Evolutionary conservation across 2,888 invertebrate species (phyloP), one percentile per base, ranked within the genome.

Genomic region (Agrochola lychnidis): DNA sequence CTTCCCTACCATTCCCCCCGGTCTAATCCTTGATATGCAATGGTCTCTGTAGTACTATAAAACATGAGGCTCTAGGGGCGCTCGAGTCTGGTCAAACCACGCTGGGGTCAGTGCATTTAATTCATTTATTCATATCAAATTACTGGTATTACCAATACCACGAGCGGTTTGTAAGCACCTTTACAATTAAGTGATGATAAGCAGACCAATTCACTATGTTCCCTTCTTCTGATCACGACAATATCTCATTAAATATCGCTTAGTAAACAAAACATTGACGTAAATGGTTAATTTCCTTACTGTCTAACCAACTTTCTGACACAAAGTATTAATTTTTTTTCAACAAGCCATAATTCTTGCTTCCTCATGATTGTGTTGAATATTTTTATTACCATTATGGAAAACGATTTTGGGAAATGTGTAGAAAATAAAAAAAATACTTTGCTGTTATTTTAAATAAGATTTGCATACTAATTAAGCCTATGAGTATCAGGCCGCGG

Each of bases 391-490:
- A 19, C 14, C n/a, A 67, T 67, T 40, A 75, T 72, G 40, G 56
- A 66, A 75, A 81, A 66, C 61, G 25, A 56, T 76, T 85, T 82
- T 57, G 22, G 68, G 36, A 68, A 77, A 82, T 64, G 25, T 56
- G 3, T 56, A 51, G 19, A 63, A 67, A 70, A 30, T 30, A 68
- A 70, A 63, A 56, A 59, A 22, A 75, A 53, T 56, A 56, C 70
- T 70, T 40, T 68, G 22, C 22, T 30, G 14, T 67, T 76, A 82
- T 73, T 70, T 56, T 0, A 12, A 77, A 74, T 77, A 51, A 71
- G 63, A 83, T 89, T 88, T 83, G 69, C 79, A 86, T 84, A 79
- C 57, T 76, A 83, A 83, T 78, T 79, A 79, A 74, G 40, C 64
- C 48, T 82, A 62, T 70, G 73, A 74, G 72, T 76, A 79, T 66